These are phyloP conservation scores for Nemurella pictetii DNA, from an alignment of 2,888 invertebrate species.

Conservation along the genomic window DNA sequence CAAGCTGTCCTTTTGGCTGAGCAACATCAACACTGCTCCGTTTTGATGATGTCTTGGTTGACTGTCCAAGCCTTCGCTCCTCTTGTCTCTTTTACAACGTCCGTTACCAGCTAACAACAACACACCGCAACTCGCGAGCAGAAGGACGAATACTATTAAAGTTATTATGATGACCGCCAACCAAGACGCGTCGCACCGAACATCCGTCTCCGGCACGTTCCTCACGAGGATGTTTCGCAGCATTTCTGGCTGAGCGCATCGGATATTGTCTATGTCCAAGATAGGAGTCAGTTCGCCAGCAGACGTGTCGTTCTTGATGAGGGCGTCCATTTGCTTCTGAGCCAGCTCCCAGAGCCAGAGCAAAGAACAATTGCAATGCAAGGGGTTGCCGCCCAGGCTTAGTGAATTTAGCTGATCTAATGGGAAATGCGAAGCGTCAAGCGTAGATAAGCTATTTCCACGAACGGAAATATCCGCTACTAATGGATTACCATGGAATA, in stretches of 20 bases:
- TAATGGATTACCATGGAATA: constrained; percentile 83
- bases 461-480: constrained; percentile 74
- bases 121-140: constrained; percentile 51
- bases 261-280: constrained; percentile 59
- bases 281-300: constrained; percentile 26
- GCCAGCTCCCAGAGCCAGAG: constrained; percentile 81
- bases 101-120: constrained; percentile 51
- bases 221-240: constrained; percentile 58
- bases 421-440: constrained; percentile 81
- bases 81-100: constrained; percentile 43
- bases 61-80: constrained; percentile 10
- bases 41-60: constrained; percentile 33
- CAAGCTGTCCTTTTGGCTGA: constrained; percentile 34
- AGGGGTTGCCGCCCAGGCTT: constrained; percentile 79
- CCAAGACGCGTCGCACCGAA: constrained; percentile 52
- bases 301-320: not conserved
- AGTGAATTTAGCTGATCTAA: constrained; percentile 75
- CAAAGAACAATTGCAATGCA: constrained; percentile 84
- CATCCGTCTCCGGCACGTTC: constrained; percentile 59
- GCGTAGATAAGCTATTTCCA: constrained; percentile 72
- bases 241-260: constrained; percentile 63
- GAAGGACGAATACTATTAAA: constrained; percentile 50
- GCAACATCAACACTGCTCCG: constrained; percentile 35
- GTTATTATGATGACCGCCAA: constrained; percentile 51
- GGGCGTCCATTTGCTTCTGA: constrained; percentile 11